Evolutionary conservation across 1,140 invertebrate species (phyloP), one percentile per base, ranked within the genome.

Genomic region (Drosophila nikananu): DNA sequence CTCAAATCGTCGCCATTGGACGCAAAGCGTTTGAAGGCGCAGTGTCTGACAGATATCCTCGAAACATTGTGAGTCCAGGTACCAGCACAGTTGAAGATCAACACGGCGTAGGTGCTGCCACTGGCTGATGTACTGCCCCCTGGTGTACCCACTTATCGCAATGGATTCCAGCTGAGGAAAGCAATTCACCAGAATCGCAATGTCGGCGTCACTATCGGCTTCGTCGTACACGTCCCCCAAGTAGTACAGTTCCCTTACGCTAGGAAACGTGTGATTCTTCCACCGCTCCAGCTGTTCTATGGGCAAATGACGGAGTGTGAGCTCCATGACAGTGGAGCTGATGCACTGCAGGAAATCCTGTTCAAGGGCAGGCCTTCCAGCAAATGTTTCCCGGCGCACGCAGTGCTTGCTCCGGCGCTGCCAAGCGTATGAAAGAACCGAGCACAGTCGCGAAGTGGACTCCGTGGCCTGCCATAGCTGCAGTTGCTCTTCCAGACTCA

Each of bases 161-260:
- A 77, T 9, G 2, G 63, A 60, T 12, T 60, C 75, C 19, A 77
- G 25, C 3, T 37, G 51, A 9, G 75, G 75, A 51, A 77, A 77
- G 13, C 57, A 60, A n/a, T n/a, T 2, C 4, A 68, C 57, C 17
- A 77, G 57, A 25, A 77, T 41, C 5, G 30, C 49, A 3, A 77
- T 39, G 15, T 77, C 75, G 8, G 19, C 17, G 21, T 77, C 75
- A 9, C 12, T 42, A 12, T 51, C 37, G n/a, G 10, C 6, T 5
- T 77, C 75, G 7, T 15, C 42, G 30, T 30, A 39, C 5, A 77
- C 64, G 32, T 77, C 49, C 1, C 41, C 49, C 49, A 68, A 30
- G 52, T 77, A 77, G 42, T 35, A 42, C 1, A 77, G 19, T n/a
- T 68, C 32, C 10, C 17, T 25, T 2, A 60, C 5, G 8, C 51